phyloP scores from a whole-genome alignment of 2,113 vertebrate genomes.

The Holacanthus passer region DNA sequence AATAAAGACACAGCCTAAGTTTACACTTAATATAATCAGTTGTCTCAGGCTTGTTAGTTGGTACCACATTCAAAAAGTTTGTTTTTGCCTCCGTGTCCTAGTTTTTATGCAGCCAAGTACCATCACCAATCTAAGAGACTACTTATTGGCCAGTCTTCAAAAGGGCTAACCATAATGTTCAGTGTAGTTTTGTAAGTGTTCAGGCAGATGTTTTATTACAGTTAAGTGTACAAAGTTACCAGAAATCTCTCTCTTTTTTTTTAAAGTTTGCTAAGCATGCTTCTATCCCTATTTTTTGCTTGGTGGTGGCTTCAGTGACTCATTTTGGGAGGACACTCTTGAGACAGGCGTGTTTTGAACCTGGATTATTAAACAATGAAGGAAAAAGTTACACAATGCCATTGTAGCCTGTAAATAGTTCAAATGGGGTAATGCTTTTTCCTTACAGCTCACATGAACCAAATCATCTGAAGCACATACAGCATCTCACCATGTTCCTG shows the following conservation, averaged over 20 bases:
- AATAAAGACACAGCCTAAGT: slow-evolving; percentile 16
- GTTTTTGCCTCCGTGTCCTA: slow-evolving; percentile 14
- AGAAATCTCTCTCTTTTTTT: neutral
- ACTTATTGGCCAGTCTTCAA: slow-evolving; percentile 6
- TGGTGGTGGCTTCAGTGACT: neutral
- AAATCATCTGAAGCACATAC: slow-evolving; percentile 21
- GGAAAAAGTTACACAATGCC: neutral
- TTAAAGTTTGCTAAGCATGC: slow-evolving; percentile 3
- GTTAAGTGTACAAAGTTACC: neutral
- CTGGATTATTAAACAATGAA: neutral
- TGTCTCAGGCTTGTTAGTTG: slow-evolving; percentile 18
- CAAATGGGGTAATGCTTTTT: neutral
- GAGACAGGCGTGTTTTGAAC: neutral
- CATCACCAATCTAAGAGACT: neutral
- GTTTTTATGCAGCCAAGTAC: neutral
- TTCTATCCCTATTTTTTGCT: neutral
- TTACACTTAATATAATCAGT: neutral
- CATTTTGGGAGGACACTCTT: neutral
- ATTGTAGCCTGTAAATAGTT: neutral
- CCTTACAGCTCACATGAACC: slow-evolving; percentile 6
- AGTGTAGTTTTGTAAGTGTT: slow-evolving; percentile 4
- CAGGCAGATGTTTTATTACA: neutral
- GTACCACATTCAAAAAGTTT: neutral
- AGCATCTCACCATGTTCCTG: slow-evolving; percentile 1
- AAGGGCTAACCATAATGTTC: slow-evolving; percentile 40